Evolutionary conservation across 2,797 vertebrate species (phyloP), one percentile per base, ranked within the genome.

Genomic region (Semaprochilodus insignis): DNA sequence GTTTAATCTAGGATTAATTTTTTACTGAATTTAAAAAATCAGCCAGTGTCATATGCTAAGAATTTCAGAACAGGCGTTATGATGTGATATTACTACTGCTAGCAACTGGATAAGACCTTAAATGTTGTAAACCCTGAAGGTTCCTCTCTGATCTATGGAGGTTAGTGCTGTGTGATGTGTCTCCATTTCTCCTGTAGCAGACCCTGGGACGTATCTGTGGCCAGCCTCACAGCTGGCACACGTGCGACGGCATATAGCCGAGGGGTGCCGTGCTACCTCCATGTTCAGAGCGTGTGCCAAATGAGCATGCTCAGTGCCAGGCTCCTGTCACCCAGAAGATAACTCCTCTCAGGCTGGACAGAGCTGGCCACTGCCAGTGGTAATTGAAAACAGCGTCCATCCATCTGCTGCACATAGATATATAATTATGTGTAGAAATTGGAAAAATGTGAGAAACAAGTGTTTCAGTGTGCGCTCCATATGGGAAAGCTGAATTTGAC

Each of bases 281-380:
- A 52, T n/a, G 81, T 72, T 76, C 73, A 81, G 73, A 67, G 48
- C 51, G 62, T 63, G 25, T 87, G 88, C 88, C 88, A 88, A 80
- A 73, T 66, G 65, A 77, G 73, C 54, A 63, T 25, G 40, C 65
- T 83, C 66, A 15, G n/a, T 84, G 86, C 86, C 90, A 90, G 87
- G 86, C 81, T 88, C 77, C 85, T 91, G 90, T 88, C 90, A 87
- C 69, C 83, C 84, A 77, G 74, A 83, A 87, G 84, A 82, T 89
- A 89, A 82, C 70, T 87, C 74, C 19, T 81, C 36, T 62, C 67
- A 85, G 82, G 83, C 83, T 81, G 86, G 65, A 82, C 83, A 85
- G 79, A 81, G 85, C 81, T 75, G 86, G 69, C 83, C 83, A 85
- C 75, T 54, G 82, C 81, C 60, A 74, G 74, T 62, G 81, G 80